Evolutionary conservation across 2,888 invertebrate genomes (phyloP).

Genomic region (Hetaerina titia): DNA sequence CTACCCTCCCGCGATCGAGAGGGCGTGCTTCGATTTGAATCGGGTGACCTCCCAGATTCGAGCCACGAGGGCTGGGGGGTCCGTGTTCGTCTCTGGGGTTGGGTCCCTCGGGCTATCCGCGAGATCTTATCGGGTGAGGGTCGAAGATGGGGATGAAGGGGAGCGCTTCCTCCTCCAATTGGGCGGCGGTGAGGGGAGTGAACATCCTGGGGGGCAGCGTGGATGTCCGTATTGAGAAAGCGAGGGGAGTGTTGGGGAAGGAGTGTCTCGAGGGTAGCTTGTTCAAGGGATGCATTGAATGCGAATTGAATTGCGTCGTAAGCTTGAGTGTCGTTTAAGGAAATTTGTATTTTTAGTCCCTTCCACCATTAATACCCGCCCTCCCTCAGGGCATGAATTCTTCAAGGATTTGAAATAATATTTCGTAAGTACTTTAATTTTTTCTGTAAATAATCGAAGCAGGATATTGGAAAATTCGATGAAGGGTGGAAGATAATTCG

Average conservation of each 20-base stretch:
- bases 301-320: not conserved
- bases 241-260: not conserved
- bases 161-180: not conserved
- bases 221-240: not conserved
- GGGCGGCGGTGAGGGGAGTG: not conserved
- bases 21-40: too few species aligned
- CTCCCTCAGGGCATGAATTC: not conserved
- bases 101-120: not conserved
- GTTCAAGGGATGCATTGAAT: not conserved
- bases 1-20: too few species aligned
- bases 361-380: not conserved
- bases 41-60: not conserved
- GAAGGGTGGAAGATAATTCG: not conserved
- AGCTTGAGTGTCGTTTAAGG: not conserved
- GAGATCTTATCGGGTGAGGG: not conserved
- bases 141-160: not conserved
- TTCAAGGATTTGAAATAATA: not conserved
- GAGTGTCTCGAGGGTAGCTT: not conserved
- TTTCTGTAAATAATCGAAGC: too few species aligned
- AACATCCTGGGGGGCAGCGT: not conserved
- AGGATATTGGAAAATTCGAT: not conserved
- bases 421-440: not conserved
- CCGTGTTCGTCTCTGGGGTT: not conserved
- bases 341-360: not conserved
- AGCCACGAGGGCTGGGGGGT: not conserved